These are phyloP conservation scores for Chlamydotis undulata DNA, from an alignment of 2,113 vertebrate species.

Conservation along the genomic window DNA sequence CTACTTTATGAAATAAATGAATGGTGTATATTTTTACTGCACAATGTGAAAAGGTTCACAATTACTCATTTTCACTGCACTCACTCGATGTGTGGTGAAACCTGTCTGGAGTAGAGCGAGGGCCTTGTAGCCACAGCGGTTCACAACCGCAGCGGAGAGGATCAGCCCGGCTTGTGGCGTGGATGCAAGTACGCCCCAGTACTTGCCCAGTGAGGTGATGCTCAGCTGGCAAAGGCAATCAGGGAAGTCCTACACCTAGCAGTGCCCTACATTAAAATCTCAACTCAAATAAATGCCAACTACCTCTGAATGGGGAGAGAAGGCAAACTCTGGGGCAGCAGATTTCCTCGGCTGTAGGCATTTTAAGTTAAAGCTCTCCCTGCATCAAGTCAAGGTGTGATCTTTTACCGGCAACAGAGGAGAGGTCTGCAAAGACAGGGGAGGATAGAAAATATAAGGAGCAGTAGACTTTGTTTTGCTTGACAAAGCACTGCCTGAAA, in stretches of 20 bases:
- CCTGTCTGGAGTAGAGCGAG: neutral
- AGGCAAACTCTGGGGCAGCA: neutral
- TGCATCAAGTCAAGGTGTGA: rapidly evolving
- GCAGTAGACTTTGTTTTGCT: neutral
- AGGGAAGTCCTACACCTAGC: neutral
- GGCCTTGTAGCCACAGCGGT: neutral
- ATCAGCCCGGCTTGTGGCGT: rapidly evolving
- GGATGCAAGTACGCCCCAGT: neutral
- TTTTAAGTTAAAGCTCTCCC: neutral
- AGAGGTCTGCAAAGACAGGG: neutral
- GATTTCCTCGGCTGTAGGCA: rapidly evolving
- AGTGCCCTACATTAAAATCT: neutral
- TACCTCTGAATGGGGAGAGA: neutral
- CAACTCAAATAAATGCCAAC: neutral
- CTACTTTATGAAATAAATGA: neutral
- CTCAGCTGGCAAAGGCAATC: neutral
- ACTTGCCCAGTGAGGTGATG: neutral
- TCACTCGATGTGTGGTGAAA: neutral
- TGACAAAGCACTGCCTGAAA: neutral
- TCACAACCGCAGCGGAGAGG: neutral
- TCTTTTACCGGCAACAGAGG: neutral
- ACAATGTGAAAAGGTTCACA: neutral
- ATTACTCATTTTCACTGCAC: neutral
- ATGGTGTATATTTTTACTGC: neutral
- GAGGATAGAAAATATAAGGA: neutral